Conservation (phyloP, 2,113 vertebrate species). For the Saccopteryx leptura region DNA sequence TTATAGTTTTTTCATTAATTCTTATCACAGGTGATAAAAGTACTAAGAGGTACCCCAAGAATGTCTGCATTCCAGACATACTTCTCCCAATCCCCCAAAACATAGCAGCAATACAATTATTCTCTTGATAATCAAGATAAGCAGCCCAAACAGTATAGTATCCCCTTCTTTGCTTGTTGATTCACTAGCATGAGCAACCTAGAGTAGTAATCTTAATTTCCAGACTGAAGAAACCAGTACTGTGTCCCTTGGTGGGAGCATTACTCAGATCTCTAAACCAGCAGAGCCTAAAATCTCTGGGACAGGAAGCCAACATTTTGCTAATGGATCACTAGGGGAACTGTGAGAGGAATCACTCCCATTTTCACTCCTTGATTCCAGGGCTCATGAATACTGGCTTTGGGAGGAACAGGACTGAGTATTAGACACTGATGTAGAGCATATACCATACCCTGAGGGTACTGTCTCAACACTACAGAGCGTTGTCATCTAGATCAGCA, state of each 20-base stretch:
- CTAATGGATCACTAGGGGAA: neutral
- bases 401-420: neutral
- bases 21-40: neutral
- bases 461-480: neutral
- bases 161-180: neutral
- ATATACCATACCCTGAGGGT: neutral
- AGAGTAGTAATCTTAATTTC: neutral
- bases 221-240: neutral
- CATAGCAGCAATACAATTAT: neutral
- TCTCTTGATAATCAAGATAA: neutral
- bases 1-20: neutral
- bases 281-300: neutral
- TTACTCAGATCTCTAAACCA: neutral
- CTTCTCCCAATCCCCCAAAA: neutral
- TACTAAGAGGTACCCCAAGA: neutral
- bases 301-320: neutral
- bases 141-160: neutral
- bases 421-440: neutral
- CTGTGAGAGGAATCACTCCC: neutral
- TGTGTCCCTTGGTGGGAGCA: neutral
- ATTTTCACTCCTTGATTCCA: neutral
- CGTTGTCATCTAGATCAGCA: neutral
- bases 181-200: neutral
- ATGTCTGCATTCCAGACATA: neutral
- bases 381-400: neutral